Evolutionary conservation across 2,797 vertebrate species (phyloP).

Genomic region (Sebastes minor): DNA sequence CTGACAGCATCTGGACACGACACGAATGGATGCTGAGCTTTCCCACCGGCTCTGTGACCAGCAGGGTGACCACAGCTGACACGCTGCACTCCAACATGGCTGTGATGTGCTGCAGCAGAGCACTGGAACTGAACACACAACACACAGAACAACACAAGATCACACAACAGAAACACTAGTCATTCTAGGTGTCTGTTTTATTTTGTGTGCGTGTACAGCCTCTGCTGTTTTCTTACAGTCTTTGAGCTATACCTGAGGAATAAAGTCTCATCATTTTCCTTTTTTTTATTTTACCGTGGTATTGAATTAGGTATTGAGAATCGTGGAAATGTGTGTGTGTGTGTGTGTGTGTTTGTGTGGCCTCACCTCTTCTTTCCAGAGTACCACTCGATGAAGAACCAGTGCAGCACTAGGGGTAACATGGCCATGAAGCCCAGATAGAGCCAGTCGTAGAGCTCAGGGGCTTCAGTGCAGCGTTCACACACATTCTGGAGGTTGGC

Average conservation of each 20-base stretch:
- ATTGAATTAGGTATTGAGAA: too few relatives aligned
- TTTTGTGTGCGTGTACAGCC: too few relatives aligned
- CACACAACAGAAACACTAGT: neutral
- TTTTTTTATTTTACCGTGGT: too few relatives aligned
- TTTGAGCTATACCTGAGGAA: too few relatives aligned
- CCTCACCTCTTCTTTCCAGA: slow-evolving; percentile 96
- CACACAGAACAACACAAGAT: neutral
- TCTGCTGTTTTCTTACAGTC: too few relatives aligned
- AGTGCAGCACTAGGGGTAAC: slow-evolving; percentile 94
- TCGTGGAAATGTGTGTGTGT: neutral
- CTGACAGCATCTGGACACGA: slow-evolving; percentile 92
- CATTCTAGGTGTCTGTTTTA: neutral
- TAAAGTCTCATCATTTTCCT: too few relatives aligned
- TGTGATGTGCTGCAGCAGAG: slow-evolving; percentile 91
- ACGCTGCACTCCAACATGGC: slow-evolving; percentile 90
- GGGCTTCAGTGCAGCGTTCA: slow-evolving; percentile 86
- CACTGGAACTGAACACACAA: slow-evolving; percentile 86
- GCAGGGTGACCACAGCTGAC: slow-evolving; percentile 87
- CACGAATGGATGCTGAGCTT: slow-evolving; percentile 90
- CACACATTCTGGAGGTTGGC: slow-evolving; percentile 89
- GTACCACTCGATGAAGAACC: slow-evolving; percentile 99
- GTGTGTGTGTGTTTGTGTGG: neutral
- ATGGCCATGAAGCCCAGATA: slow-evolving; percentile 99
- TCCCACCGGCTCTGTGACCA: slow-evolving; percentile 90
- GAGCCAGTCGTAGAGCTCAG: slow-evolving; percentile 96